Conservation (phyloP, 23 tunicate species). For the Phallusia fumigata region DNA sequence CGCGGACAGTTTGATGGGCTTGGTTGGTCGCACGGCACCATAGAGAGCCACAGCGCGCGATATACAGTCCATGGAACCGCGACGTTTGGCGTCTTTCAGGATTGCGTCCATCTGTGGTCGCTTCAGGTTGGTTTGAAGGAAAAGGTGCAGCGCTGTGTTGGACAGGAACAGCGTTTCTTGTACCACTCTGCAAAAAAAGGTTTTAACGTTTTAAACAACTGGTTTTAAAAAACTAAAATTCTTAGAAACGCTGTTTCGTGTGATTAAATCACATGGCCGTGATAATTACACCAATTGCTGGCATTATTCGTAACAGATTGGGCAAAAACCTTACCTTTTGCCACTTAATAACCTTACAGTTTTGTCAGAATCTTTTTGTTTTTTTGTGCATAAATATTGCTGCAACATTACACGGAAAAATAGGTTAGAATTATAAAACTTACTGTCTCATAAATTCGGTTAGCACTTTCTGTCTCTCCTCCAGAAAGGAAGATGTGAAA, state of each 20-base stretch:
- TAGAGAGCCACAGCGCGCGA: conserved; percentile 15
- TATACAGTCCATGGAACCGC: conserved; percentile 51
- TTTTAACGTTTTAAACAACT: too few relatives aligned
- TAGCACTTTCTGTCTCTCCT: conserved; percentile 36
- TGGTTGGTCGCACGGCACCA: conserved; percentile 5
- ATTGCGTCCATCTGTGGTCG: conserved; percentile 54
- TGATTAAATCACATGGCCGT: too few relatives aligned
- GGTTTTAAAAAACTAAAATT: too few relatives aligned
- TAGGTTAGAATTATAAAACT: background rate
- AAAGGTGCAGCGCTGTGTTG: conserved; percentile 53
- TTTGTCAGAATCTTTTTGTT: too few relatives aligned
- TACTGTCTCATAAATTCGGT: conserved; percentile 50
- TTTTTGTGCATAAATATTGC: background rate
- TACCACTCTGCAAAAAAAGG: conserved; percentile 51
- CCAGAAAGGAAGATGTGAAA: conserved; percentile 27
- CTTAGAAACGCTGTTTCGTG: too few relatives aligned
- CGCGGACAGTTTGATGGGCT: background rate
- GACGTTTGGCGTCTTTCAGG: conserved; percentile 41
- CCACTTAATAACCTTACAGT: too few relatives aligned
- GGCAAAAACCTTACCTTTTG: too few relatives aligned
- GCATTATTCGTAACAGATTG: too few relatives aligned
- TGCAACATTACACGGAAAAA: background rate
- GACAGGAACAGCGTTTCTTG: conserved; percentile 61
- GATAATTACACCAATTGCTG: too few relatives aligned
- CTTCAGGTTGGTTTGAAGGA: conserved; percentile 66